phyloP scores from a whole-genome alignment of 2,113 vertebrate genomes.

The Xiphophorus hellerii region DNA sequence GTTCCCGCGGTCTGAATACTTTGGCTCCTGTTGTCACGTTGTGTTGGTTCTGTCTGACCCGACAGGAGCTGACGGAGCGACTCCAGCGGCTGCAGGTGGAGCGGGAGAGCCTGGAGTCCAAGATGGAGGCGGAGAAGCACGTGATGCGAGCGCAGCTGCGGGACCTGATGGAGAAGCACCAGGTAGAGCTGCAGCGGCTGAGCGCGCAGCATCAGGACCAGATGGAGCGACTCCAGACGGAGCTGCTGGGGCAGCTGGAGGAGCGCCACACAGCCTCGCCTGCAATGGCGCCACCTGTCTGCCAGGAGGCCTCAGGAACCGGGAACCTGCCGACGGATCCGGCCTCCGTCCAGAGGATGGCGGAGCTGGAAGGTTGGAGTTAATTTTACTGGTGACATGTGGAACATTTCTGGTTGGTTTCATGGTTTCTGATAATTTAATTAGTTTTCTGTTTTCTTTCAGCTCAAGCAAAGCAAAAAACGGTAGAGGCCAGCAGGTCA shows the following conservation, averaged over 20 bases:
- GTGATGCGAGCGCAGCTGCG: conserved; percentile 90
- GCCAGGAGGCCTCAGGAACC: conserved; percentile 12
- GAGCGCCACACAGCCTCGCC: conserved; percentile 58
- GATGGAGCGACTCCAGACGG: conserved; percentile 60
- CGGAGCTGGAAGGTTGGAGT: conserved; percentile 84
- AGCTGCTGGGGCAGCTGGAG: conserved; percentile 78
- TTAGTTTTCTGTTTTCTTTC: not conserved
- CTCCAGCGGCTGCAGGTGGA: conserved; percentile 82
- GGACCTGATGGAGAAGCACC: conserved; percentile 90
- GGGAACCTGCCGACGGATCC: conserved; percentile 33
- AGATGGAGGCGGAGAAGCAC: conserved; percentile 91
- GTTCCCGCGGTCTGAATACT: too few relatives aligned
- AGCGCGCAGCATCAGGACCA: conserved; percentile 71
- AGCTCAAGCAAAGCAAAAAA: conserved; percentile 86
- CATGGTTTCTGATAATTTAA: not conserved
- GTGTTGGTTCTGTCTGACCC: not conserved
- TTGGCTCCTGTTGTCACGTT: too few relatives aligned
- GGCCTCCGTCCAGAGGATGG: conserved; percentile 68
- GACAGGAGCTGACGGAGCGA: conserved; percentile 84
- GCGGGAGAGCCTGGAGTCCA: conserved; percentile 87
- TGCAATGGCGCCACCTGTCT: not conserved
- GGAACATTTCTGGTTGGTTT: too few relatives aligned
- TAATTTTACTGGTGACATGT: too few relatives aligned
- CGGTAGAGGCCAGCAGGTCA: conserved; percentile 87
- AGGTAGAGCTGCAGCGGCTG: conserved; percentile 78